phyloP scores from a whole-genome alignment of 2,113 vertebrate species.

The Pterocles burchelli region DNA sequence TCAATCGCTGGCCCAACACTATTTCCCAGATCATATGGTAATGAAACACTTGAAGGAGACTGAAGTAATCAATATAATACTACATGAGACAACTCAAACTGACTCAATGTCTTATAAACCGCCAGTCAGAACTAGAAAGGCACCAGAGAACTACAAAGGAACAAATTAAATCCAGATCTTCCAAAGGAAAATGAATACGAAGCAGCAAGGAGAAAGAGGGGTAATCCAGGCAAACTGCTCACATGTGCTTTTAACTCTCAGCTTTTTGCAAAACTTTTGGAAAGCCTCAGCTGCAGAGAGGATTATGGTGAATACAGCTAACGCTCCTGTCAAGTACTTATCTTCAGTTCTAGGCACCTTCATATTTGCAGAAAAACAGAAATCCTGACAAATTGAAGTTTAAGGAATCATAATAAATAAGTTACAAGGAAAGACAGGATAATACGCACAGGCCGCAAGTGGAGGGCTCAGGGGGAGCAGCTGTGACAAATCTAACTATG shows the following conservation, averaged over 20 bases:
- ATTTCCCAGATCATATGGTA: not conserved
- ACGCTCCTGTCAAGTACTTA: not conserved
- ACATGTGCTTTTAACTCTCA: not conserved
- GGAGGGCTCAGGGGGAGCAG: not conserved
- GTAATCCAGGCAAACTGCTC: not conserved
- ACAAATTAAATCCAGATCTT: not conserved
- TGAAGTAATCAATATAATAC: not conserved
- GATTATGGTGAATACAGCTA: not conserved
- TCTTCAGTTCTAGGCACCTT: not conserved
- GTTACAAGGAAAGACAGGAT: not conserved
- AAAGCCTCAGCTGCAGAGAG: not conserved
- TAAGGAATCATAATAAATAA: not conserved
- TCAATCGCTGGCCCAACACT: not conserved
- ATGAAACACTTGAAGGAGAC: not conserved
- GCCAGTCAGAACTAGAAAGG: not conserved
- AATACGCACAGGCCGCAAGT: rapidly evolving
- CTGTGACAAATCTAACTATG: not conserved
- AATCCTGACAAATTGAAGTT: not conserved
- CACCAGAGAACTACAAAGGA: not conserved
- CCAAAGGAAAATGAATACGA: not conserved
- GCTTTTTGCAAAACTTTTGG: not conserved
- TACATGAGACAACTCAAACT: not conserved
- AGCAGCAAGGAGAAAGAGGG: not conserved
- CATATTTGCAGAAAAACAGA: not conserved
- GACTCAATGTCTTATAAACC: not conserved